Percentiles rank a stretch among this genome's conserved stretches.
Evolutionary conservation across 2,113 vertebrate species (phyloP).

Genomic region (Mesoclemmys tuberculata): DNA sequence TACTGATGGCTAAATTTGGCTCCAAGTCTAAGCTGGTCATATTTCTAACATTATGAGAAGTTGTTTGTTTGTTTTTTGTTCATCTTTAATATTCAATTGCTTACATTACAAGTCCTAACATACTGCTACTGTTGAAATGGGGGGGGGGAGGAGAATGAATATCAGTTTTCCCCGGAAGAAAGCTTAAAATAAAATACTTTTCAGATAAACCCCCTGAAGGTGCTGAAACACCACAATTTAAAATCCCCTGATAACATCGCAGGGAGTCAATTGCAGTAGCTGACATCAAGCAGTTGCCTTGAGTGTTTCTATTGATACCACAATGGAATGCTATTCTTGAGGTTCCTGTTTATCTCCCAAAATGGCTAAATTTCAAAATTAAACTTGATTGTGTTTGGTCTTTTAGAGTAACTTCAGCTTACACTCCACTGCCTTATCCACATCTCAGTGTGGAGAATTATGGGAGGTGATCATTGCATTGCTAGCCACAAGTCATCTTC

Average conservation of each 20-base stretch:
- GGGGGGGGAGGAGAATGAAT: background rate
- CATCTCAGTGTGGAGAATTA: conserved; percentile 2
- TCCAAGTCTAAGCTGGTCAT: background rate
- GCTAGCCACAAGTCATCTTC: conserved; percentile 4
- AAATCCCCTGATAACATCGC: background rate
- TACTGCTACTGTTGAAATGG: rapidly evolving
- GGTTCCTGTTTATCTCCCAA: background rate
- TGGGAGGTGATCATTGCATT: conserved; percentile 25
- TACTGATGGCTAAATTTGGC: background rate
- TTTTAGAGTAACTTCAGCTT: conserved; percentile 8
- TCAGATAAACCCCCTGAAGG: conserved; percentile 24
- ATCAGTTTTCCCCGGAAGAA: conserved; percentile 25
- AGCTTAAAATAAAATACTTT: conserved; percentile 43
- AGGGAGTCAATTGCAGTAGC: conserved; percentile 1
- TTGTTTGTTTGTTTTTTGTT: conserved; percentile 29
- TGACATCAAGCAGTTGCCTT: conserved; percentile 12
- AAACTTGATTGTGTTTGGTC: background rate
- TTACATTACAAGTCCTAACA: background rate
- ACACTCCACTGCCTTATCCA: conserved; percentile 7
- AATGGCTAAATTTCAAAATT: conserved; percentile 37
- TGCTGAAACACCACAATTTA: background rate
- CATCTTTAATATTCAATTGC: conserved; percentile 40
- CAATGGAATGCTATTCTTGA: background rate
- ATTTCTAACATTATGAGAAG: background rate
- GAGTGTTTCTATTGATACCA: background rate